Evolutionary conservation across 2,113 vertebrate species (phyloP).

Genomic region (Apteryx mantelli): DNA sequence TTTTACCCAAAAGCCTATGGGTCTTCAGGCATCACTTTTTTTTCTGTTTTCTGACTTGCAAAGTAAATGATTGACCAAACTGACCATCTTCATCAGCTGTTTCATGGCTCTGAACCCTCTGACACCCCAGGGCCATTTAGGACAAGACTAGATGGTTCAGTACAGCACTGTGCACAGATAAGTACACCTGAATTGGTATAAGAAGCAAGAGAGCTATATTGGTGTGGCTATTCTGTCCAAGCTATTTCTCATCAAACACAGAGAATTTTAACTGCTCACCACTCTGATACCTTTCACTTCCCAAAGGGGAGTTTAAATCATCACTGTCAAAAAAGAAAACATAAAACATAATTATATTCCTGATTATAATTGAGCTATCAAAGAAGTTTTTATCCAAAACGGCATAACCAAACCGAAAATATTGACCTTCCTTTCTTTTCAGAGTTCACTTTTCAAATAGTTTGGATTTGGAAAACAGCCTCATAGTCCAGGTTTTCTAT

Average conservation of each 20-base stretch:
- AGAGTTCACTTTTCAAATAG: background rate
- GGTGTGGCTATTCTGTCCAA: background rate
- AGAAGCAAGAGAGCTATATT: background rate
- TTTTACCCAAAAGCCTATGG: background rate
- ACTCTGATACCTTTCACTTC: no score
- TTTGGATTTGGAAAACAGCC: background rate
- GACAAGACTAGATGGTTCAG: background rate
- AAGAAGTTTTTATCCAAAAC: background rate
- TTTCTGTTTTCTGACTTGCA: background rate
- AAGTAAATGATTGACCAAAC: background rate
- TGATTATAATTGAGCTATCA: background rate
- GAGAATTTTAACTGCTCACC: no score
- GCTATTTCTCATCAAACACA: background rate
- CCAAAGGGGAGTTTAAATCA: background rate
- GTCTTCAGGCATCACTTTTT: background rate
- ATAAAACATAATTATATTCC: background rate
- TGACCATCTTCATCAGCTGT: background rate
- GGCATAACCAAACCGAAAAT: background rate
- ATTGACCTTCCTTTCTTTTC: background rate
- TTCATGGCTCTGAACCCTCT: background rate
- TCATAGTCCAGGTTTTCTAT: background rate
- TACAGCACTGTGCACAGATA: background rate
- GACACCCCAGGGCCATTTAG: background rate
- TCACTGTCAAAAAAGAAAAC: background rate
- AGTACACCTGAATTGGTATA: background rate